Conservation (phyloP, 2,888 invertebrate genomes). For the Drosophila mettleri region DNA sequence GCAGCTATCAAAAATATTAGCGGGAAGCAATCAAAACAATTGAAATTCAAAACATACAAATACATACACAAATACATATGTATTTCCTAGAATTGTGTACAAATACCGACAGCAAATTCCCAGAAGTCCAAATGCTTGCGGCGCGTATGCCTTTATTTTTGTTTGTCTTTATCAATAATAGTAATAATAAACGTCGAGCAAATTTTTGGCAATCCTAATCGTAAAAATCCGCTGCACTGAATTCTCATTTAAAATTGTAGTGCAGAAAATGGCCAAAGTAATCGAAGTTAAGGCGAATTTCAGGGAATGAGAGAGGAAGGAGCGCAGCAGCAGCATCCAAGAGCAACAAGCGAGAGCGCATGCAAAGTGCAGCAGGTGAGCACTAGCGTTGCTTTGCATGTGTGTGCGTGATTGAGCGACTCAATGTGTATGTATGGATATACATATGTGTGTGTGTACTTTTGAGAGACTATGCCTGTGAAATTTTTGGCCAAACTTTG, state of each 20-base stretch:
- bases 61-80: slow-evolving; percentile 6
- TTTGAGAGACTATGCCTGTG: slow-evolving; percentile 49
- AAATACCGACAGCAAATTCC: slow-evolving; percentile 44
- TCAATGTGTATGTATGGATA: slow-evolving; percentile 14
- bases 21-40: slow-evolving; percentile 52
- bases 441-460: slow-evolving; percentile 22
- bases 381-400: slow-evolving; percentile 17
- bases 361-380: slow-evolving; percentile 78
- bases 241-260: slow-evolving; percentile 20
- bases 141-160: slow-evolving; percentile 14
- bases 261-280: slow-evolving; percentile 50
- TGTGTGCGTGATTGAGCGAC: slow-evolving; percentile 21
- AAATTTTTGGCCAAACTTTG: slow-evolving; percentile 64
- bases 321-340: slow-evolving; percentile 41
- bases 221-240: slow-evolving; percentile 14
- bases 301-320: slow-evolving; percentile 33
- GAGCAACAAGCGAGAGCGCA: slow-evolving; percentile 61
- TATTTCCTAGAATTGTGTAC: slow-evolving; percentile 42
- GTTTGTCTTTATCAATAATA: slow-evolving; percentile 51
- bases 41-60: slow-evolving; percentile 40
- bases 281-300: slow-evolving; percentile 40
- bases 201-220: slow-evolving; percentile 43
- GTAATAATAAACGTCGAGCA: slow-evolving; percentile 38
- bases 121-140: slow-evolving; percentile 43
- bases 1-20: slow-evolving; percentile 36